phyloP scores from a whole-genome alignment of 2,797 vertebrate species.

The Siniperca scherzeri region DNA sequence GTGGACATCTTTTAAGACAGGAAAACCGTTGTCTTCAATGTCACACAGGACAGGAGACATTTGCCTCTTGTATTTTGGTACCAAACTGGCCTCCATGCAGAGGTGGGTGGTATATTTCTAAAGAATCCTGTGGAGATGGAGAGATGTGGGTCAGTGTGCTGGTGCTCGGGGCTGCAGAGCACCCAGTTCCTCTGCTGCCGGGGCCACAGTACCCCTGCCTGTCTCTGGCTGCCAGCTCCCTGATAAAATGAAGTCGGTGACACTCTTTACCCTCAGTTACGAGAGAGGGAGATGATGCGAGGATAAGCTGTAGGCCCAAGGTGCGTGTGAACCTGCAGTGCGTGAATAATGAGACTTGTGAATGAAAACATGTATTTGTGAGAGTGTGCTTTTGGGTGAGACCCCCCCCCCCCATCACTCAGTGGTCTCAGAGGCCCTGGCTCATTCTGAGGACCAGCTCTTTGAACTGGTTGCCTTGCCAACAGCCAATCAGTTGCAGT shows the following conservation, averaged over 20 bases:
- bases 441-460: constrained; percentile 48
- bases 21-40: not conserved
- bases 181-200: constrained; percentile 73
- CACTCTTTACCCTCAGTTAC: constrained; percentile 10
- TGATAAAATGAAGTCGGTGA: constrained; percentile 35
- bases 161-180: constrained; percentile 77
- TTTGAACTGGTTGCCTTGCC: constrained; percentile 70
- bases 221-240: constrained; percentile 35
- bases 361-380: constrained; percentile 9
- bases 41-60: constrained; percentile 7
- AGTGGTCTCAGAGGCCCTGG: constrained; percentile 38
- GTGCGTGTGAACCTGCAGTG: constrained; percentile 3
- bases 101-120: constrained; percentile 45
- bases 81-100: constrained; percentile 17
- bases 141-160: constrained; percentile 83
- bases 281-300: not conserved
- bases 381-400: constrained; percentile 20
- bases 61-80: constrained; percentile 18
- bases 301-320: not conserved
- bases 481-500: constrained; percentile 64
- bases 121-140: constrained; percentile 59
- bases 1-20: not conserved
- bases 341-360: constrained; percentile 40
- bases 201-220: constrained; percentile 37
- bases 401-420: constrained; percentile 4